phyloP scores from a whole-genome alignment of 2,888 invertebrate species.

The Tigriopus californicus region DNA sequence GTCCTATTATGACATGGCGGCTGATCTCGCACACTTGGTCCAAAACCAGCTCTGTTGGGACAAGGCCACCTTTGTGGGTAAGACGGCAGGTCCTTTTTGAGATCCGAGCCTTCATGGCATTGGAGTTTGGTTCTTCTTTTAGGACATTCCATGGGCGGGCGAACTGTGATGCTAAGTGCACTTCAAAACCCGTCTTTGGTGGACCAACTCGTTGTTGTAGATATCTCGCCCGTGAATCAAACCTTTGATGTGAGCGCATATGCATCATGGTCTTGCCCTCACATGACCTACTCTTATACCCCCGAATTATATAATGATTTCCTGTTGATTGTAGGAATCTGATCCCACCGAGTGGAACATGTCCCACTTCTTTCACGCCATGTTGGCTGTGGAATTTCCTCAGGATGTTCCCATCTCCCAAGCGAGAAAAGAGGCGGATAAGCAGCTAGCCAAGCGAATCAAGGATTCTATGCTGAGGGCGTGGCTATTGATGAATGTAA shows the following conservation, averaged over 20 bases:
- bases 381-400: constrained; percentile 41
- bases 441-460: neutral
- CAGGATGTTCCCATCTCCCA: constrained; percentile 43
- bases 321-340: neutral
- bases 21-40: constrained; percentile 40
- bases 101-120: too few relatives aligned
- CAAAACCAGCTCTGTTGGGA: too few relatives aligned
- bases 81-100: too few relatives aligned
- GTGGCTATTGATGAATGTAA: constrained; percentile 14
- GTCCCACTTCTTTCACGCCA: constrained; percentile 43
- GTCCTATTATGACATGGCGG: constrained; percentile 50
- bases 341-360: constrained; percentile 23
- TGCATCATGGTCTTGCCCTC: too few relatives aligned
- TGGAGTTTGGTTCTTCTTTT: too few relatives aligned
- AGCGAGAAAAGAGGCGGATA: constrained; percentile 36
- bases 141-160: constrained; percentile 94
- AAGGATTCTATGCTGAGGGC: constrained; percentile 6
- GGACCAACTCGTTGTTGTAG: constrained; percentile 46
- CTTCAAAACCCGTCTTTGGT: constrained; percentile 31
- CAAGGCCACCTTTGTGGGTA: neutral
- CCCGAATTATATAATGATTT: neutral
- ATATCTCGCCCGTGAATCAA: constrained; percentile 45
- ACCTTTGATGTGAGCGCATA: constrained; percentile 38
- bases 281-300: too few relatives aligned
- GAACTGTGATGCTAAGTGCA: constrained; percentile 66